A percentile compares a stretch with the other conserved stretches of the same genome.
These are phyloP conservation scores for Phataginus tricuspis DNA, from an alignment of 2,797 vertebrate species.

Conservation along the genomic window DNA sequence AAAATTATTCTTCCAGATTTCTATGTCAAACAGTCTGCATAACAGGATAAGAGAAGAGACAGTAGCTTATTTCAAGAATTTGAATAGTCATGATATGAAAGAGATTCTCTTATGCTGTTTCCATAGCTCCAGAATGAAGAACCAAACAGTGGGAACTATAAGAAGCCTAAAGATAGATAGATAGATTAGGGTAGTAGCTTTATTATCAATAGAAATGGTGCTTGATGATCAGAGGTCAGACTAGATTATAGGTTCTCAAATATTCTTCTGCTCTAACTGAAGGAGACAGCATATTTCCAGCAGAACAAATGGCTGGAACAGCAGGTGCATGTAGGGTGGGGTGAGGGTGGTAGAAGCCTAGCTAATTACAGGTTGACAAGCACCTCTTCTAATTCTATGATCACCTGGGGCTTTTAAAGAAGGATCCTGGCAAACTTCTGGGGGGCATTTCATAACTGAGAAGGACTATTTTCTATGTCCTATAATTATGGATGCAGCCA, in stretches of 20 bases:
- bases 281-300: not conserved
- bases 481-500: not conserved
- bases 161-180: not conserved
- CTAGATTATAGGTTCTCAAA: not conserved
- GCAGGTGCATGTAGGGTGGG: accelerated
- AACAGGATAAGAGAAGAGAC: not conserved
- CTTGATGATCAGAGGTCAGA: not conserved
- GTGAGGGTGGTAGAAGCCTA: accelerated
- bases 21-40: not conserved
- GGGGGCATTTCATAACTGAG: not conserved
- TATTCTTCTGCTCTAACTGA: not conserved
- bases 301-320: not conserved
- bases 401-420: not conserved
- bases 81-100: not conserved
- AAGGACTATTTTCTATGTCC: not conserved
- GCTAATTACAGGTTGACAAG: not conserved
- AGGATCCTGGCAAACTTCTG: not conserved
- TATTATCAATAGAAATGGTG: not conserved
- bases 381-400: not conserved
- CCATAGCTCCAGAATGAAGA: not conserved
- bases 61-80: not conserved
- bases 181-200: not conserved
- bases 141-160: not conserved
- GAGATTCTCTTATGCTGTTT: not conserved
- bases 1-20: not conserved